These are phyloP conservation scores for Chlorodrepanis virens DNA, from an alignment of 2,113 vertebrate genomes.

Conservation along the genomic window DNA sequence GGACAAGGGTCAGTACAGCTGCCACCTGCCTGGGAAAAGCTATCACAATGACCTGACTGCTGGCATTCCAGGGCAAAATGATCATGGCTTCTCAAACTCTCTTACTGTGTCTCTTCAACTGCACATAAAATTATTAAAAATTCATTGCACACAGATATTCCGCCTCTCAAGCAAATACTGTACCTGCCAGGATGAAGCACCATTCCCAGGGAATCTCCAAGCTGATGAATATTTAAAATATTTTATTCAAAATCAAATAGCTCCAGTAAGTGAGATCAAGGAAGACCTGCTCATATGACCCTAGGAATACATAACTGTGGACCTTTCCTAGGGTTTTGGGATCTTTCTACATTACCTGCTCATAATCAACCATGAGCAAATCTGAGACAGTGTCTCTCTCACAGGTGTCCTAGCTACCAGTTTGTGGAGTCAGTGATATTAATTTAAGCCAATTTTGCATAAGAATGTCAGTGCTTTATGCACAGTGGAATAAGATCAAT, in stretches of 20 bases:
- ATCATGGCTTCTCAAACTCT: neutral
- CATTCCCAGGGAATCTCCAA: neutral
- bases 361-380: neutral
- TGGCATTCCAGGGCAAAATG: neutral
- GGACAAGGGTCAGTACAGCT: neutral
- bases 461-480: neutral
- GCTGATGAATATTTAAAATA: slow-evolving; percentile 11
- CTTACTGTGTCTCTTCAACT: neutral
- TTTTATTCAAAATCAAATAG: slow-evolving; percentile 30
- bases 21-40: neutral
- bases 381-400: neutral
- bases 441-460: neutral
- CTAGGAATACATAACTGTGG: neutral
- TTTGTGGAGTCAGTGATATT: neutral
- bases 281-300: neutral
- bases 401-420: neutral
- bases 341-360: neutral
- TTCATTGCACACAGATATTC: neutral
- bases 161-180: neutral
- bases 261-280: neutral
- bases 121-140: neutral
- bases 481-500: neutral
- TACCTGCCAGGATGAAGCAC: neutral
- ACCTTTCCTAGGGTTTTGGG: neutral
- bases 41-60: neutral